A percentile compares a stretch with the other conserved stretches of the same genome.
These are phyloP conservation scores for Lutjanus argentimaculatus DNA, from an alignment of 2,797 vertebrate species.

Conservation along the genomic window DNA sequence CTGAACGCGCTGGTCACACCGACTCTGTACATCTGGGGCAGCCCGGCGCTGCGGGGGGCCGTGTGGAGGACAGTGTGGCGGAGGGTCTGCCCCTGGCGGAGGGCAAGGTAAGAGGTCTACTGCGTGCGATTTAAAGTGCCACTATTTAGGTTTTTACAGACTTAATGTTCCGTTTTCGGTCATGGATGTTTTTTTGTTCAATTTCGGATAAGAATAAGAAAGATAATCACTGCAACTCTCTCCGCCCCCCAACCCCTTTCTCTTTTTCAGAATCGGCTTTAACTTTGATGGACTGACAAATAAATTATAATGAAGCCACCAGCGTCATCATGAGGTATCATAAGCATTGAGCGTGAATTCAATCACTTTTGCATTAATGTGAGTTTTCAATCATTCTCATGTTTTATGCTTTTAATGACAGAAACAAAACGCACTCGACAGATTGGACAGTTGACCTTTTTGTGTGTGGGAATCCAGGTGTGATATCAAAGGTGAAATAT, in stretches of 20 bases:
- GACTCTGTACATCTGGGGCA: slow-evolving; percentile 86
- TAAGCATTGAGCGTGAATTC: background rate
- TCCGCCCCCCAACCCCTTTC: background rate
- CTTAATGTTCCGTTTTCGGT: background rate
- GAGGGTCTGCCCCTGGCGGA: slow-evolving; percentile 54
- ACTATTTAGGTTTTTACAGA: background rate
- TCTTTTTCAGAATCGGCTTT: slow-evolving; percentile 54
- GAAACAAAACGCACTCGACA: background rate
- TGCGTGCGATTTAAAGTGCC: accelerated
- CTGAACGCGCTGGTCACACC: slow-evolving; percentile 87
- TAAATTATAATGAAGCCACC: background rate
- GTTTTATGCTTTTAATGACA: background rate
- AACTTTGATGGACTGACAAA: slow-evolving; percentile 12
- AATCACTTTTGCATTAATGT: background rate
- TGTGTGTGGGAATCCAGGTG: background rate
- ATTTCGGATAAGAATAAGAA: background rate
- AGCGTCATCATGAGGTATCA: background rate
- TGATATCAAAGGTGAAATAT: background rate
- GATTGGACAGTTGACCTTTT: background rate
- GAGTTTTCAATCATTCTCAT: background rate
- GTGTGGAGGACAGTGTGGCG: slow-evolving; percentile 79
- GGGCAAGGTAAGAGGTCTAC: slow-evolving; percentile 35
- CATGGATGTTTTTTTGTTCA: background rate
- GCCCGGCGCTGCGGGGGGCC: slow-evolving; percentile 81
- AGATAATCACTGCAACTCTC: background rate